Evolutionary conservation across 2,888 invertebrate genomes (phyloP).

Genomic region (Chaetogeoica ovagalla): DNA sequence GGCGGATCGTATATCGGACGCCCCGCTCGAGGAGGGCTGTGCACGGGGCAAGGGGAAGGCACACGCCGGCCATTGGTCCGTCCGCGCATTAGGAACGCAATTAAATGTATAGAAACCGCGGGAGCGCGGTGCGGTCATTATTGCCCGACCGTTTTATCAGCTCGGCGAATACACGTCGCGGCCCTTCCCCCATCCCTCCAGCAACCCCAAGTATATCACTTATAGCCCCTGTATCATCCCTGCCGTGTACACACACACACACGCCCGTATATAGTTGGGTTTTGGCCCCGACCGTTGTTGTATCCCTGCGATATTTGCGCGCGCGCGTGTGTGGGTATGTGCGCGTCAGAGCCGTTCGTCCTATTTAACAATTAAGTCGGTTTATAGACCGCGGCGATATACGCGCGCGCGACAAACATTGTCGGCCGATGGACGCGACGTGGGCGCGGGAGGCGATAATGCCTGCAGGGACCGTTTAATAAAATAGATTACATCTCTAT

Average conservation of each 20-base stretch:
- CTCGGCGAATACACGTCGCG: background rate
- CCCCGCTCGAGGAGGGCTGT: too few species aligned
- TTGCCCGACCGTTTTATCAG: constrained; percentile 48
- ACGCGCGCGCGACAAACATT: too few species aligned
- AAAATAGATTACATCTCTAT: constrained; percentile 49
- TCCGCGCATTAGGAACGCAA: constrained; percentile 48
- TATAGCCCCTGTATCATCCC: background rate
- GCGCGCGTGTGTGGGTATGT: background rate
- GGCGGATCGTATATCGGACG: constrained; percentile 25
- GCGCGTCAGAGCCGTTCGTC: background rate
- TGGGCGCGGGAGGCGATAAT: background rate
- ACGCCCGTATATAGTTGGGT: background rate
- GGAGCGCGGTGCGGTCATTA: constrained; percentile 35
- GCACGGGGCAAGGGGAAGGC: background rate
- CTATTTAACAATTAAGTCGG: constrained; percentile 46
- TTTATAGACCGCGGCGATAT: background rate
- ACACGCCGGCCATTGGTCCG: constrained; percentile 43
- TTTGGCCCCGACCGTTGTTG: constrained; percentile 8
- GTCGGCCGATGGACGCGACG: too few species aligned
- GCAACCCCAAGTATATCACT: background rate
- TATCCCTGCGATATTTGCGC: background rate
- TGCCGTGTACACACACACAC: background rate
- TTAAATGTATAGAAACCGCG: constrained; percentile 19
- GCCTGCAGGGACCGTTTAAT: constrained; percentile 32
- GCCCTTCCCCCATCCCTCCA: background rate